Evolutionary conservation across 2,888 invertebrate genomes (phyloP).

Genomic region (Cosmorhoe ocellata): DNA sequence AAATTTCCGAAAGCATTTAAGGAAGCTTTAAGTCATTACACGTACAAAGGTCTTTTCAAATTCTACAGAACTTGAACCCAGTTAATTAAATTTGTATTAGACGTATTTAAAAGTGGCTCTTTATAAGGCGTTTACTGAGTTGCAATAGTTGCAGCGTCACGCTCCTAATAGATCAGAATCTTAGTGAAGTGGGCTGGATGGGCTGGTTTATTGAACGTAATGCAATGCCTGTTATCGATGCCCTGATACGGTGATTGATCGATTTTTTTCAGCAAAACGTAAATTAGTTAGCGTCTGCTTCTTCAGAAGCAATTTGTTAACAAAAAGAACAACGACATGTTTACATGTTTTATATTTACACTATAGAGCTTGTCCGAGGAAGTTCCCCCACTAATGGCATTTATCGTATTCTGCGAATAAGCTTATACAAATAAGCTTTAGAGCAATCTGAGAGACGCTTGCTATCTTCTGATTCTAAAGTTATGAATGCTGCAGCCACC

Average conservation of each 20-base stretch:
- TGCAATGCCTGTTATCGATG: slow-evolving; percentile 74
- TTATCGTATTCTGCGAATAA: no score
- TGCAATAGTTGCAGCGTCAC: slow-evolving; percentile 58
- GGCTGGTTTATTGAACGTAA: slow-evolving; percentile 72
- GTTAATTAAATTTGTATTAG: slow-evolving; percentile 81
- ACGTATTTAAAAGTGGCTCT: slow-evolving; percentile 66
- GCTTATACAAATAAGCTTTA: no score
- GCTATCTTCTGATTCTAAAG: no score
- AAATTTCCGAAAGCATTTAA: slow-evolving; percentile 75
- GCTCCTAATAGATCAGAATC: slow-evolving; percentile 78
- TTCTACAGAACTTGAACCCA: slow-evolving; percentile 64
- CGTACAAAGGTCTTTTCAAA: slow-evolving; percentile 74
- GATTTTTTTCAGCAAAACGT: slow-evolving; percentile 60
- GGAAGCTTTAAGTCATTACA: slow-evolving; percentile 77
- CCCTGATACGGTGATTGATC: slow-evolving; percentile 77
- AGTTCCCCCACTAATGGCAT: no score
- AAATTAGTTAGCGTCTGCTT: slow-evolving; percentile 62
- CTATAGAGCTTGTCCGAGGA: no score
- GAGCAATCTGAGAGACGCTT: no score
- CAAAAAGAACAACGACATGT: neutral
- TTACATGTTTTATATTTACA: no score
- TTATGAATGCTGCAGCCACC: no score
- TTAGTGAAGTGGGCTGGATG: slow-evolving; percentile 67
- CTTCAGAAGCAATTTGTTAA: slow-evolving; percentile 58
- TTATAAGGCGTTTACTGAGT: slow-evolving; percentile 64